phyloP scores from a whole-genome alignment of 1,140 invertebrate genomes.

The Hydropsyche tenuis region DNA sequence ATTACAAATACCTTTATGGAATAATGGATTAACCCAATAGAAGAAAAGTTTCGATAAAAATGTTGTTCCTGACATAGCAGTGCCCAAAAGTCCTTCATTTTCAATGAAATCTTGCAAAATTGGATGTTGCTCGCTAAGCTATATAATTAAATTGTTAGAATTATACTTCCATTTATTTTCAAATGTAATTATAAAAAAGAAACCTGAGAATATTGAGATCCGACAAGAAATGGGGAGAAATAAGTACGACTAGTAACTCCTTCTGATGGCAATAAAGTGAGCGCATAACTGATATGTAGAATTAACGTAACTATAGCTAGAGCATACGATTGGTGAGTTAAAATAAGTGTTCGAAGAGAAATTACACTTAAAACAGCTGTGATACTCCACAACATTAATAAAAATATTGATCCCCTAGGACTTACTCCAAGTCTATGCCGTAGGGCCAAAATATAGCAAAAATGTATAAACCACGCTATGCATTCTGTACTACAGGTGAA shows the following conservation, averaged over 20 bases:
- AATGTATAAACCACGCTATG: constrained; percentile 80
- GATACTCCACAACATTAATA: constrained; percentile 71
- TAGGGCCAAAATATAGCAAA: constrained; percentile 74
- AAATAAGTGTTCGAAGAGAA: constrained; percentile 61
- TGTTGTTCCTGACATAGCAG: constrained; percentile 78
- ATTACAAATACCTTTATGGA: constrained; percentile 73
- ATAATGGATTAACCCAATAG: constrained; percentile 86
- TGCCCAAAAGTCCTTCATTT: constrained; percentile 71
- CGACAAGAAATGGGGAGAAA: constrained; percentile 60
- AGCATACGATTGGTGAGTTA: constrained; percentile 56
- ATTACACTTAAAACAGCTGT: constrained; percentile 69
- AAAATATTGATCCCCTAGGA: constrained; percentile 73
- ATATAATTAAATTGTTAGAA: constrained; percentile 9
- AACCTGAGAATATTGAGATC: constrained; percentile 64
- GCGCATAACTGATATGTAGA: constrained; percentile 65
- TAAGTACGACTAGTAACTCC: constrained; percentile 59
- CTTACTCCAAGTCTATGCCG: constrained; percentile 68
- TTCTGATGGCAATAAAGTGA: constrained; percentile 68
- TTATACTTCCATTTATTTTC: too few species aligned
- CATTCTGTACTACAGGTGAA: constrained; percentile 71
- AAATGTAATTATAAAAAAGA: constrained; percentile 44
- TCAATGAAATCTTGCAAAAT: constrained; percentile 59
- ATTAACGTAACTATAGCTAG: constrained; percentile 62
- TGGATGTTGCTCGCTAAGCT: constrained; percentile 70
- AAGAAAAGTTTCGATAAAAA: constrained; percentile 81